Base-by-base conservation (phyloP, 2,113 vertebrate genomes). In the Pseudorasbora parva region DNA sequence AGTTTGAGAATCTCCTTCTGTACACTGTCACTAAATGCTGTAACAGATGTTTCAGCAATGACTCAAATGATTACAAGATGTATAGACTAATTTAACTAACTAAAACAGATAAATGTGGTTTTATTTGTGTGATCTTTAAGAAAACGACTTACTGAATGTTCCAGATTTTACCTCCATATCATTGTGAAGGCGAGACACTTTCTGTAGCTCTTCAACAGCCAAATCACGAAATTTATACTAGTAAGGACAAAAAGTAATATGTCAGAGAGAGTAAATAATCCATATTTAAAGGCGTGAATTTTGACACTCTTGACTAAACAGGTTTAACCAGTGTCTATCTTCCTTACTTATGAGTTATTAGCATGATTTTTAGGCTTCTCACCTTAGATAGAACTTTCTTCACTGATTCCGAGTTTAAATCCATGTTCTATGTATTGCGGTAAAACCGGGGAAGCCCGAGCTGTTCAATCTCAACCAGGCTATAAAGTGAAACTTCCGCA, bases 1-100 rank as follows among this genome's bases (percentile, higher is more conserved):
- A 97, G 89, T 90, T 96, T 98, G 84, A 99, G 87, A 25, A 99
- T 94, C 71, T 99, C 95, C 89, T 97, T 99, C 89, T 98, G 97
- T 56, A 95, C 95, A 88, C 93, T 93, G 89, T 99, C 96, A 87
- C 90, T 97, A 90, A 96, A 99, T 47, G 96, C 97, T 99, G 88
- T 84, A 94, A 92, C 80, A 78, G n/a, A 68, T 0, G 1, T n/a
- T 3, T 69, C 7, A 41, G 4, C 2, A 64, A 11, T 68, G 17
- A 68, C 64, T 37, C 57, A n/a, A 57, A 57, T 8, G 21, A 57
- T 60, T 10, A 60, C n/a, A 25, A 60, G n/a, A 41, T 41, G 64
- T 9, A 66, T 19, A 33, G 6, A 66, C n/a, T 8, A 69, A 17
- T 15, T 47, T 37, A 37, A 37, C 33, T 8, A 7, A 54, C 51